Evolutionary conservation across 2,113 vertebrate species (phyloP).

Genomic region (Pseudolaguvia tuberculata): DNA sequence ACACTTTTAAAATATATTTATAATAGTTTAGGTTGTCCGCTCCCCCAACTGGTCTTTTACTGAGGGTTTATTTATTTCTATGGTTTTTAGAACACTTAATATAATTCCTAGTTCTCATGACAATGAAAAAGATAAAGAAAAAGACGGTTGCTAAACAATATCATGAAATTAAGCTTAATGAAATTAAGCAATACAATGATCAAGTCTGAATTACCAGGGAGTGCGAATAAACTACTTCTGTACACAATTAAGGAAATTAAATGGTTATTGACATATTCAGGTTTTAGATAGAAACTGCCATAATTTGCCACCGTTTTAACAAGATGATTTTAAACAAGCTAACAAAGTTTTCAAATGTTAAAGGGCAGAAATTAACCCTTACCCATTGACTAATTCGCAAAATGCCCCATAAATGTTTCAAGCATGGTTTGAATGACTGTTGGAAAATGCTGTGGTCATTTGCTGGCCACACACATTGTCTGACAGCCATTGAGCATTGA

Average conservation of each 20-base stretch:
- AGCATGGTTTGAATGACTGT: background rate
- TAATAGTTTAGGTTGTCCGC: too few species aligned
- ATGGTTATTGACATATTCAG: background rate
- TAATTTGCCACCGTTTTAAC: background rate
- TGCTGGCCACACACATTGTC: slow-evolving; percentile 6
- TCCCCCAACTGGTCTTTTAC: too few species aligned
- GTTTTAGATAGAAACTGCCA: background rate
- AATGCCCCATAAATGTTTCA: background rate
- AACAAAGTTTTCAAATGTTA: too few species aligned
- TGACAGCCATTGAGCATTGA: background rate
- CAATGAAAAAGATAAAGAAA: too few species aligned
- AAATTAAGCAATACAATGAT: background rate
- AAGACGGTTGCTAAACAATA: background rate
- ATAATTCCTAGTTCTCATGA: too few species aligned
- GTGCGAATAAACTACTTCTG: background rate
- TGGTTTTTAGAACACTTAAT: too few species aligned
- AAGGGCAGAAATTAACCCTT: background rate
- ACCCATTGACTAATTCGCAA: background rate
- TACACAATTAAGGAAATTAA: background rate
- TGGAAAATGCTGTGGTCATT: background rate
- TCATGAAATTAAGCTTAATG: too few species aligned
- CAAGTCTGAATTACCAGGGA: background rate
- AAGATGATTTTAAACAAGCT: background rate
- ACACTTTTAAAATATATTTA: too few species aligned
- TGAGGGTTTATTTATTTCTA: too few species aligned